Base-by-base conservation (phyloP, 2,888 invertebrate species). In the Cryptus armator region DNA sequence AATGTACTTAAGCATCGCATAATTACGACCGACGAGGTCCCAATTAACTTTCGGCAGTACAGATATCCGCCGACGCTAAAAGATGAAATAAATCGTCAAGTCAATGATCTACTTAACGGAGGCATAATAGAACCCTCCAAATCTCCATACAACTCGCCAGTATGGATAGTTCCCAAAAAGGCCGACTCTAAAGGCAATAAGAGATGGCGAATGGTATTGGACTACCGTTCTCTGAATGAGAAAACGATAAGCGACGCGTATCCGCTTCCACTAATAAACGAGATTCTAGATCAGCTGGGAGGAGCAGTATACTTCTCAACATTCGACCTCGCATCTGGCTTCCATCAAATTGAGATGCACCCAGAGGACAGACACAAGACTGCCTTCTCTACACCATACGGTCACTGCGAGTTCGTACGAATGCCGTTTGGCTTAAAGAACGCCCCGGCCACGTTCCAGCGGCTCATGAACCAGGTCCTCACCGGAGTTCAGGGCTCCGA, bases 341-440 rank as follows among this genome's bases (percentile, higher is more conserved):
- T 89, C 70, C 87, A 89, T 32, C 91, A 91, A 71, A 89, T 91
- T 1, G 19, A 77, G 10, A 81, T 91, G n/a, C 81, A 86, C 2
- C 66, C 76, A 6, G 77, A 84, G 5, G 87, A 87, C 12, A 59
- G 48, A 12, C 84, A 84, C 19, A 88, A 89, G 71, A 90, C 87
- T 1, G 88, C 90, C 2, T 90, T 90, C 37, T 84, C 87, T 0
- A 89, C 88, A 5, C 82, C 84, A 1, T 66, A 85, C 6, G 88
- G 87, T 0, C 89, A 90, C 53, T 90, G 83, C 12, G 86, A 90
- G 29, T 91, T 85, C 62, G 75, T 48, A 2, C 48, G 87, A 3
- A 89, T 91, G 89, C 88, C 89, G 0, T 92, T 92, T 86, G 92
- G 92, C 0, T 72, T 92, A 4, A 88, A 88, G 68, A 91, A 91